Base-by-base conservation (phyloP, 2,888 invertebrate species). In the Campopleginae sp. region DNA sequence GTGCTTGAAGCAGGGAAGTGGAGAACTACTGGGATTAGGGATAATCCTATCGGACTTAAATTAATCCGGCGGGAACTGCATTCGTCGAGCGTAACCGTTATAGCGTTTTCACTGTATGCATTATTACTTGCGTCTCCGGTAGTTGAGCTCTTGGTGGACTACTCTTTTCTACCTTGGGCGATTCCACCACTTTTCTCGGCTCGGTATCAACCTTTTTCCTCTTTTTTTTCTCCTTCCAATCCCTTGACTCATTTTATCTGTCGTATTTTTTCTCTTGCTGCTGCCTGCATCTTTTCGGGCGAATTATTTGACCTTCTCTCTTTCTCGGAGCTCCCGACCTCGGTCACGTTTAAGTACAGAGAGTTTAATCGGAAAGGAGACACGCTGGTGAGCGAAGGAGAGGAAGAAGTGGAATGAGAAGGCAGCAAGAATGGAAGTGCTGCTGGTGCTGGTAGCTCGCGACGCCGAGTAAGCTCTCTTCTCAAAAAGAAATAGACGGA, bases 31-130 rank as follows among this genome's bases (percentile, higher is more conserved):
- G 86, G 90, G 90, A 92, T 92, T 92, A 91, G 90, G 89, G 89
- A 90, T 92, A 92, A 92, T 92, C 92, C 92, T 91, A 91, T 92
- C 91, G 91, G 91, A 92, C 90, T 92, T 88, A 90, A 92, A 91
- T 92, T 92, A 92, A 92, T 91, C 91, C 90, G 88, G 54, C 77
- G 89, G 88, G 89, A 90, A 91, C 89, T 90, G 90, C 91, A 89
- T 90, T 90, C 87, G 87, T 87, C 86, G 86, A 84, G 86, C 90
- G 88, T 90, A 91, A 91, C 92, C 88, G 88, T 88, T 90, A 89
- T 88, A 86, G 85, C 86, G 87, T 91, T 91, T 91, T 91, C 88
- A 89, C 90, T 89, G 87, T 89, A 89, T 87, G 87, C 86, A 83
- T 86, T 87, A 84, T 86, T 87, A 88, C 87, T 86, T 77, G 83